A percentile compares a stretch with the other conserved stretches of the same genome.
These are phyloP conservation scores for Girardinichthys multiradiatus DNA, from an alignment of 2,113 vertebrate genomes.

Conservation along the genomic window DNA sequence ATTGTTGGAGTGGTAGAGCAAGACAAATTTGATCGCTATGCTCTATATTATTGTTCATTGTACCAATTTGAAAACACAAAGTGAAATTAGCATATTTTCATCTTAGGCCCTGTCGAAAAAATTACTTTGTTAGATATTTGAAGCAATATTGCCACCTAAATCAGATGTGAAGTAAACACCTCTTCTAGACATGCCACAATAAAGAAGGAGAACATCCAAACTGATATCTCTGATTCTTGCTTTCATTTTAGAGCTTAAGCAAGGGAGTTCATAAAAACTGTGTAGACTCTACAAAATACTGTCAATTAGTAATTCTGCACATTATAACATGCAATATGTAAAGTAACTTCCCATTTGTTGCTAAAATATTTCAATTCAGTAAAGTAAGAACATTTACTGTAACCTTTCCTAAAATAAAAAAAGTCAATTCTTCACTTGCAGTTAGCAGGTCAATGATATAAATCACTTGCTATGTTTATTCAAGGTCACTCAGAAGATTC, in stretches of 20 bases:
- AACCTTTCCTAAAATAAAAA: conserved; percentile 6
- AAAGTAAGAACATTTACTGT: neutral
- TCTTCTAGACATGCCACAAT: neutral
- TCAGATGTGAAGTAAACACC: neutral
- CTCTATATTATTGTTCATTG: neutral
- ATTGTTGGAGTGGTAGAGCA: too few relatives aligned
- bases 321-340: neutral
- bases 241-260: neutral
- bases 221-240: neutral
- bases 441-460: too few relatives aligned
- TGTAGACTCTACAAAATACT: neutral
- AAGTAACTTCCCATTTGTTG: neutral
- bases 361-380: too few relatives aligned
- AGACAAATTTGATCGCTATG: too few relatives aligned
- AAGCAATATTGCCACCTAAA: neutral
- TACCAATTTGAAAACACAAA: neutral
- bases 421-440: neutral
- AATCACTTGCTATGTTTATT: neutral
- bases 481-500: neutral
- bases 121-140: neutral
- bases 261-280: neutral
- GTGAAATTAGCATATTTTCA: neutral
- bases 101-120: neutral
- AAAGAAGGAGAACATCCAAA: neutral
- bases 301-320: neutral